A percentile compares a stretch with the other conserved stretches of the same genome.
phyloP scores from a whole-genome alignment of 2,797 vertebrate genomes.

The Lycodopsis pacificus region DNA sequence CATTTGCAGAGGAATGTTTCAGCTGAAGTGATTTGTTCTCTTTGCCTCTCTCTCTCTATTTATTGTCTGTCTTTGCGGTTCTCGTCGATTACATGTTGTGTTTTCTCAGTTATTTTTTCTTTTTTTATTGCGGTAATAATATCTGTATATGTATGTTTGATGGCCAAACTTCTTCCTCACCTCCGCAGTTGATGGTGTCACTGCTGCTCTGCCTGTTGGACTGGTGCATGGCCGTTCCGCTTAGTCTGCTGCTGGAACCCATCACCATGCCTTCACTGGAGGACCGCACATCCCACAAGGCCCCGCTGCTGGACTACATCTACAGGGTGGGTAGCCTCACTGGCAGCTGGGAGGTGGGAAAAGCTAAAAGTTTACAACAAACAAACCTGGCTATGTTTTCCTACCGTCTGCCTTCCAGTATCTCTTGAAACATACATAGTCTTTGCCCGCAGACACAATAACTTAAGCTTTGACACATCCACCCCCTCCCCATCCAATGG shows the following conservation, averaged over 20 bases:
- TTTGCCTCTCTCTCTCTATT: not conserved
- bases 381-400: not conserved
- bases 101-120: not conserved
- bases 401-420: slow-evolving; percentile 1
- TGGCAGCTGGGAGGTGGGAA: not conserved
- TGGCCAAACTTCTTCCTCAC: slow-evolving; percentile 2
- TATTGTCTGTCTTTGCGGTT: slow-evolving; percentile 4
- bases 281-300: slow-evolving; percentile 85
- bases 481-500: slow-evolving; percentile 34
- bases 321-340: slow-evolving; percentile 90
- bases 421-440: slow-evolving; percentile 16
- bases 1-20: slow-evolving; percentile 81
- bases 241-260: slow-evolving; percentile 91
- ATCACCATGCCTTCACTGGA: slow-evolving; percentile 88
- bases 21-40: slow-evolving; percentile 43
- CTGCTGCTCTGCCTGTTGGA: slow-evolving; percentile 96
- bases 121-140: not conserved
- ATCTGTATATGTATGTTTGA: not conserved
- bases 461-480: slow-evolving; percentile 37
- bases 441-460: slow-evolving; percentile 33
- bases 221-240: slow-evolving; percentile 96
- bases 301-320: slow-evolving; percentile 94
- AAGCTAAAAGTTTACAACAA: not conserved
- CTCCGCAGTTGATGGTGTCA: slow-evolving; percentile 93
- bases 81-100: not conserved